Evolutionary conservation across 2,797 vertebrate species (phyloP), one percentile per base, ranked within the genome.

Genomic region (Macroramphosus scolopax): DNA sequence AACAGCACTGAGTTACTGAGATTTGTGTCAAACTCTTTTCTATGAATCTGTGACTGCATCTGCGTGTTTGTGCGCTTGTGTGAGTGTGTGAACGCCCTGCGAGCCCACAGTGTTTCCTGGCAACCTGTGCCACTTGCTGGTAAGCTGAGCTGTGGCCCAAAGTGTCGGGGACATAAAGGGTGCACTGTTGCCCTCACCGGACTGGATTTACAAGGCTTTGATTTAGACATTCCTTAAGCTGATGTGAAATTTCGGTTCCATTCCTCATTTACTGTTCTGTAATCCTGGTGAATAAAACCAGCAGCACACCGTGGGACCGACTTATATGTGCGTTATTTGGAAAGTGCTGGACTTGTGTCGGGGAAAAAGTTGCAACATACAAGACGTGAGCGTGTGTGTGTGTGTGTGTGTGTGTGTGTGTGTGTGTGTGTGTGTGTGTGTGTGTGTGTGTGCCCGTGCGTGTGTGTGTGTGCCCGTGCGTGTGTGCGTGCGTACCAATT

Each of bases 81-180:
- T n/a, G n/a, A n/a, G n/a, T n/a, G n/a, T n/a, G n/a, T n/a, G n/a
- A n/a, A n/a, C n/a, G n/a, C n/a, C n/a, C n/a, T n/a, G 12, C 22
- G 16, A 59, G 40, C 38, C 50, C 50, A 15, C 62, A 41, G 33
- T 13, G 56, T 72, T 68, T 62, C 71, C 29, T 62, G 61, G 68
- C 69, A 78, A 70, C 50, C 51, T 58, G 53, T 48, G 48, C 58
- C 48, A 34, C 64, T 68, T 46, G 57, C 61, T 67, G 66, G 52
- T 68, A 68, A 70, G 57, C 63, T 26, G 46, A 48, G 64, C 49
- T 13, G 13, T 3, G 5, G 14, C 17, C 25, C 53, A 34, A 40
- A 46, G 57, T 14, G 49, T 45, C n/a, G 3, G 5, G 52, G 54
- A 42, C 24, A 17, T 34, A 36, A 53, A 30, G 32, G 15, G 60